phyloP scores from a whole-genome alignment of 2,113 vertebrate genomes.

The Lipophrys pholis region DNA sequence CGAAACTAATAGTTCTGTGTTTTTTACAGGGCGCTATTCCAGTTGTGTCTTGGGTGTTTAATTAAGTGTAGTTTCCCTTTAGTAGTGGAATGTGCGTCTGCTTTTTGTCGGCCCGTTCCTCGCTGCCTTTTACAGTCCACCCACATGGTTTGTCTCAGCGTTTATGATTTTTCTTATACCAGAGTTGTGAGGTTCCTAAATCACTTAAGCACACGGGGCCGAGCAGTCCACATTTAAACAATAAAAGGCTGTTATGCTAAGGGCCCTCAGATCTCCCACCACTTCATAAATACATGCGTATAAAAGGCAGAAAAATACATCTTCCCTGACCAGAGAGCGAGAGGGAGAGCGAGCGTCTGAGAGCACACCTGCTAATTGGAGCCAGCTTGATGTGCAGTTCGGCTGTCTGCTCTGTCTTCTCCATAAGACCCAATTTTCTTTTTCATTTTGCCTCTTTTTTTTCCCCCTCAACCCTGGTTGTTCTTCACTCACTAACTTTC shows the following conservation, averaged over 20 bases:
- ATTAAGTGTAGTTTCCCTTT: slow-evolving; percentile 99
- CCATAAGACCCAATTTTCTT: slow-evolving; percentile 42
- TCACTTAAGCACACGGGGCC: slow-evolving; percentile 94
- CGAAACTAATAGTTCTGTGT: slow-evolving; percentile 61
- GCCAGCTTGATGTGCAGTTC: slow-evolving; percentile 94
- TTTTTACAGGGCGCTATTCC: slow-evolving; percentile 90
- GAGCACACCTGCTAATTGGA: slow-evolving; percentile 99
- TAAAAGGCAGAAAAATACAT: slow-evolving; percentile 86
- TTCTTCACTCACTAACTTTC: slow-evolving; percentile 37
- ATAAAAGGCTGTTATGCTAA: slow-evolving; percentile 96
- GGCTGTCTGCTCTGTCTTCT: slow-evolving; percentile 88
- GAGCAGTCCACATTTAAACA: slow-evolving; percentile 97
- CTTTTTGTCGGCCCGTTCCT: slow-evolving; percentile 90
- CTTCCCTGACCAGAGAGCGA: slow-evolving; percentile 65
- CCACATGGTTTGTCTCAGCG: slow-evolving; percentile 98
- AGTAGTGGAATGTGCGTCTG: slow-evolving; percentile 95
- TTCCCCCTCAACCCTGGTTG: slow-evolving; percentile 18
- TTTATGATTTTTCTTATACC: slow-evolving; percentile 96
- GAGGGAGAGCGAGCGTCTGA: slow-evolving; percentile 78
- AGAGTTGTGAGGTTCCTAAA: slow-evolving; percentile 95
- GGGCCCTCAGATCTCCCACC: slow-evolving; percentile 97
- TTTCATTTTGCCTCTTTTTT: slow-evolving; percentile 64
- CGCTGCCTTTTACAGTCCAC: slow-evolving; percentile 87
- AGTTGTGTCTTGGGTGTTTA: slow-evolving; percentile 95
- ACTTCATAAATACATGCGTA: slow-evolving; percentile 99